Evolutionary conservation across 2,888 invertebrate genomes (phyloP).

Genomic region (Macrophya alboannulata): DNA sequence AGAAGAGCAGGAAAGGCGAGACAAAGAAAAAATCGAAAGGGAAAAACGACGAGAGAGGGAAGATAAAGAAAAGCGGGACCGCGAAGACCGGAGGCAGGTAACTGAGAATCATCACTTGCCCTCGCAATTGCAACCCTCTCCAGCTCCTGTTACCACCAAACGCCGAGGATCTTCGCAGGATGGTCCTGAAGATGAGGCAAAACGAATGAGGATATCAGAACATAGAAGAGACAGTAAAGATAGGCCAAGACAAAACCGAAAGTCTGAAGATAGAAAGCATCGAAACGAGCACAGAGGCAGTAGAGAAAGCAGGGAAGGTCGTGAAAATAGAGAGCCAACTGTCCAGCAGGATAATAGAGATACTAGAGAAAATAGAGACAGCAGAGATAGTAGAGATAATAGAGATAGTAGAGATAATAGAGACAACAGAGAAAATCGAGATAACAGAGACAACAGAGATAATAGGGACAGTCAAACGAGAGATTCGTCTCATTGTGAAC

Average conservation of each 20-base stretch:
- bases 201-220: slow-evolving; percentile 84
- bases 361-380: slow-evolving; percentile 77
- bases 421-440: slow-evolving; percentile 67
- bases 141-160: slow-evolving; percentile 86
- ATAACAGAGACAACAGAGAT: slow-evolving; percentile 69
- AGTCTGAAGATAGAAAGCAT: slow-evolving; percentile 77
- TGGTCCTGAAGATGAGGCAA: slow-evolving; percentile 81
- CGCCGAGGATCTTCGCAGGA: slow-evolving; percentile 91
- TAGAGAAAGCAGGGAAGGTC: slow-evolving; percentile 74
- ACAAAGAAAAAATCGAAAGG: slow-evolving; percentile 72
- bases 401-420: slow-evolving; percentile 65
- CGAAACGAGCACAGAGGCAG: slow-evolving; percentile 78
- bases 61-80: slow-evolving; percentile 80
- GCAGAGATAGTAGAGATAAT: slow-evolving; percentile 70
- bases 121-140: slow-evolving; percentile 75
- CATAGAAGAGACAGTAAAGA: slow-evolving; percentile 89
- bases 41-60: slow-evolving; percentile 74
- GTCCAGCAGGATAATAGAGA: slow-evolving; percentile 67
- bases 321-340: slow-evolving; percentile 70
- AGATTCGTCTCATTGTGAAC: slow-evolving; percentile 75
- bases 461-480: slow-evolving; percentile 72
- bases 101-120: slow-evolving; percentile 73
- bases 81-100: slow-evolving; percentile 74
- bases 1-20: slow-evolving; percentile 79
- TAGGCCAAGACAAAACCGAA: slow-evolving; percentile 76